Evolutionary conservation across 2,797 vertebrate species (phyloP).

Genomic region (Neolamprologus multifasciatus): DNA sequence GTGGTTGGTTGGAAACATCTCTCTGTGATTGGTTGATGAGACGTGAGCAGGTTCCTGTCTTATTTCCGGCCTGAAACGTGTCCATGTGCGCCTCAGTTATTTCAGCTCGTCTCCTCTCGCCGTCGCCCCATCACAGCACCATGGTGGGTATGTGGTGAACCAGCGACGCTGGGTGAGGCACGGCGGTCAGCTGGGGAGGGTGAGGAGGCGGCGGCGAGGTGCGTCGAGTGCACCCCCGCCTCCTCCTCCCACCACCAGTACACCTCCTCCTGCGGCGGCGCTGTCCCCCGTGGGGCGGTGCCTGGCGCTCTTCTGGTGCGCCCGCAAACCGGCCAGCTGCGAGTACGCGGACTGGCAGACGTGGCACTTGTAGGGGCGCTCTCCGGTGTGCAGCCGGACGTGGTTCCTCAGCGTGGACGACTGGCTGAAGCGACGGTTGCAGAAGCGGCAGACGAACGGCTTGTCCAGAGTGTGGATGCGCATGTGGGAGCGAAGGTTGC

Average conservation of each 20-base stretch:
- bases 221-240: conserved; percentile 10
- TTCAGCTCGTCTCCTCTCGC: neutral
- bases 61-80: neutral
- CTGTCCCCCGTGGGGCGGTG: conserved; percentile 79
- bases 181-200: conserved; percentile 77
- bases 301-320: conserved; percentile 93
- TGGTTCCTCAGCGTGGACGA: conserved; percentile 95
- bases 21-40: neutral
- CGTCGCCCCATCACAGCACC: conserved; percentile 80
- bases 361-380: conserved; percentile 93
- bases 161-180: conserved; percentile 82
- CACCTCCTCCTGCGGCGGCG: neutral
- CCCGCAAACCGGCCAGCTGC: conserved; percentile 91
- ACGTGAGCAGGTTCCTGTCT: neutral
- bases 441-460: conserved; percentile 94
- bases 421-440: conserved; percentile 96
- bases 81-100: neutral
- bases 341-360: conserved; percentile 97
- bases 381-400: conserved; percentile 93
- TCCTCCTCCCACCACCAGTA: neutral
- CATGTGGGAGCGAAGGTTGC: conserved; percentile 98
- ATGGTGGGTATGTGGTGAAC: conserved; percentile 92
- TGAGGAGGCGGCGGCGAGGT: conserved; percentile 75
- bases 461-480: conserved; percentile 98
- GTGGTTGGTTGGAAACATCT: neutral